A percentile compares a stretch with the other conserved stretches of the same genome.
These are phyloP conservation scores for Cyclophora albipunctata DNA, from an alignment of 2,888 invertebrate genomes.

Conservation along the genomic window DNA sequence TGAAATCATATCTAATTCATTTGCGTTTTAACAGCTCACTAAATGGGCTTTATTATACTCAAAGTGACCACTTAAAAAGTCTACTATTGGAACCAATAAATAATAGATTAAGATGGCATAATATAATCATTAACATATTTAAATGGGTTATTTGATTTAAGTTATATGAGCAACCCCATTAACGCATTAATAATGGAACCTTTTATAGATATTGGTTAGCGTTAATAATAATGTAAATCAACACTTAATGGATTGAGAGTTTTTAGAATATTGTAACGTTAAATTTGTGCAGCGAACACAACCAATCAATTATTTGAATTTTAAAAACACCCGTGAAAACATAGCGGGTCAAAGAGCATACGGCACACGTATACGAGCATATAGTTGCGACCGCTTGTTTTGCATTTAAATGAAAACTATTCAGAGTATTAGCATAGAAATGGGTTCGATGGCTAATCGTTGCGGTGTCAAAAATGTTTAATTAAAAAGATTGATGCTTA, in stretches of 20 bases:
- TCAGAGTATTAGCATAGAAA: conserved; percentile 58
- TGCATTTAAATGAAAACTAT: conserved; percentile 56
- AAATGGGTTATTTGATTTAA: no score
- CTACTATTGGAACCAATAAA: not conserved
- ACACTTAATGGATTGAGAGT: no score
- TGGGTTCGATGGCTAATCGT: conserved; percentile 68
- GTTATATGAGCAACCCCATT: not conserved
- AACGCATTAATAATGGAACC: conserved; percentile 4
- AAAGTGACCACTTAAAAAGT: no score
- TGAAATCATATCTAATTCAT: conserved; percentile 24
- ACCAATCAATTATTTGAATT: no score
- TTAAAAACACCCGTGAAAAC: no score
- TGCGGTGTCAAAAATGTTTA: conserved; percentile 74
- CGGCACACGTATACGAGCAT: conserved; percentile 11
- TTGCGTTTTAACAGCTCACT: conserved; percentile 29
- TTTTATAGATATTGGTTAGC: no score
- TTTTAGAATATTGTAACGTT: no score
- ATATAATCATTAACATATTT: no score
- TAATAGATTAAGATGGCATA: conserved; percentile 1
- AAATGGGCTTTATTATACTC: conserved; percentile 13
- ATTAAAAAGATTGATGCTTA: conserved; percentile 76
- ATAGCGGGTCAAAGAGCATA: no score
- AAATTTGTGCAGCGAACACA: no score
- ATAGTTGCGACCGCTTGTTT: conserved; percentile 28
- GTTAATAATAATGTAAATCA: no score